Percentiles rank a stretch among this genome's conserved stretches.
Evolutionary conservation across 2,113 vertebrate genomes (phyloP).

Genomic region (Gallinago jamesoni): DNA sequence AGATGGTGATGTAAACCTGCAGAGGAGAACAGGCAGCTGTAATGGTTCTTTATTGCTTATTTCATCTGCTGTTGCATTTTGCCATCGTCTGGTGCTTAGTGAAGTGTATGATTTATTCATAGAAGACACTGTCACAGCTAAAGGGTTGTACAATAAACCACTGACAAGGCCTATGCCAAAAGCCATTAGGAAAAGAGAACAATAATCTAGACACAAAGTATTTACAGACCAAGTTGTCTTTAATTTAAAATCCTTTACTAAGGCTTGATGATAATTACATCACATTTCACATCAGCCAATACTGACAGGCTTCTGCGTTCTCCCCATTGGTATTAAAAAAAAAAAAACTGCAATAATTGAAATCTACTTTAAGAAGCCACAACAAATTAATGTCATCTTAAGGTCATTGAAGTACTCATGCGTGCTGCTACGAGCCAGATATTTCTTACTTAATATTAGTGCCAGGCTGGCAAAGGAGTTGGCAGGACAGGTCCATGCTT

Average conservation of each 20-base stretch:
- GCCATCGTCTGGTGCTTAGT: constrained; percentile 27
- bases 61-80: constrained; percentile 59
- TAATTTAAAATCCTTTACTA: constrained; percentile 38
- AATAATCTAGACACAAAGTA: constrained; percentile 32
- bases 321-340: not conserved
- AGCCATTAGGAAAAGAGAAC: constrained; percentile 54
- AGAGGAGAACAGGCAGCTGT: constrained; percentile 57
- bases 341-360: not conserved
- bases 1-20: constrained; percentile 49
- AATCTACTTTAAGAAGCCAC: not conserved
- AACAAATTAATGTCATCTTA: not conserved
- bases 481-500: not conserved
- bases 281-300: not conserved
- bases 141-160: constrained; percentile 39
- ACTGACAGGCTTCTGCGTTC: not conserved
- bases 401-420: not conserved
- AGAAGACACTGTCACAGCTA: constrained; percentile 29
- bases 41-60: constrained; percentile 39
- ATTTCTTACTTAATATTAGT: not conserved
- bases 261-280: constrained; percentile 26
- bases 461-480: not conserved
- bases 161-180: constrained; percentile 55
- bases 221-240: constrained; percentile 53
- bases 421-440: not conserved
- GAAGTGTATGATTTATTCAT: constrained; percentile 73